Conservation (phyloP, 2,113 vertebrate genomes). For the Zosterops borbonicus region DNA sequence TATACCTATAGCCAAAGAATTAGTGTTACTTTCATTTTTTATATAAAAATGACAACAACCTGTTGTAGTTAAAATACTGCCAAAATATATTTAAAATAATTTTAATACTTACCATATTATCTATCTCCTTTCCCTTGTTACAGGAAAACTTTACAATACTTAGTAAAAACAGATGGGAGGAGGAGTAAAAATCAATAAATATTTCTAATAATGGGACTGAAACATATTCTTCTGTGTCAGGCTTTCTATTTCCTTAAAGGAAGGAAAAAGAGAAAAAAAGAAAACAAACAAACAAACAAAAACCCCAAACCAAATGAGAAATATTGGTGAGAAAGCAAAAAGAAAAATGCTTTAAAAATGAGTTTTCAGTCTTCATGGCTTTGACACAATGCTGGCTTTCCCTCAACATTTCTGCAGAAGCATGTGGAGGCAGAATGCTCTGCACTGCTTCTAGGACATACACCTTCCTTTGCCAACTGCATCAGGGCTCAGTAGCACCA, state of each 20-base stretch:
- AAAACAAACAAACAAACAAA: neutral
- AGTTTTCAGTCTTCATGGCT: neutral
- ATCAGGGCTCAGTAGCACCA: neutral
- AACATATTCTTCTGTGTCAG: neutral
- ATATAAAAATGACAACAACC: neutral
- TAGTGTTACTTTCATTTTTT: neutral
- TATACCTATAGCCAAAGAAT: neutral
- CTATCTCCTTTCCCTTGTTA: neutral
- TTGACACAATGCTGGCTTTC: neutral
- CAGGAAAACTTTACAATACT: neutral
- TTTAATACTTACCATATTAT: neutral
- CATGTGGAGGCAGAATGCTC: neutral
- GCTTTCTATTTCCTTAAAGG: neutral
- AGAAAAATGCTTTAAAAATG: neutral
- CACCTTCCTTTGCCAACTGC: neutral
- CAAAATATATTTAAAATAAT: neutral
- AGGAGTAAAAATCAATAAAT: neutral
- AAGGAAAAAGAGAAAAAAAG: fast-evolving
- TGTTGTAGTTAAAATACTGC: neutral
- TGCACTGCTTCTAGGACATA: neutral
- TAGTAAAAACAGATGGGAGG: neutral
- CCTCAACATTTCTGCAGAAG: neutral
- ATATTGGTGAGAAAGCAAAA: neutral
- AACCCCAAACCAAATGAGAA: neutral
- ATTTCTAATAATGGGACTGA: neutral